Base-by-base conservation (phyloP, 2,888 invertebrate species). In the Tenthredo notha region DNA sequence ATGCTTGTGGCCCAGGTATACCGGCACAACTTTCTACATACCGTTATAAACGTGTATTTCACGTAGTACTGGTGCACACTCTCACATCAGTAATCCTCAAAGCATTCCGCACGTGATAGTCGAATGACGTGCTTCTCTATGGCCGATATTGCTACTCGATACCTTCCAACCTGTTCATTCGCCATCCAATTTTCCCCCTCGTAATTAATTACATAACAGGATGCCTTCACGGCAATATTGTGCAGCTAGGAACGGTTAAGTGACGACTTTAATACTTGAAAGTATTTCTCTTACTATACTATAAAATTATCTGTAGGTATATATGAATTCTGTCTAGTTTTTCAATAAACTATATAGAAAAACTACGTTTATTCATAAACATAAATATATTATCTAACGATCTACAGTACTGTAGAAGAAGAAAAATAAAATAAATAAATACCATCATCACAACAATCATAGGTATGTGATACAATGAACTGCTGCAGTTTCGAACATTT, bases 141-240 rank as follows among this genome's bases (percentile, higher is more conserved):
- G 43, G 86, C 88, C 87, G 89, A 92, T 92, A 93, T 93, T 93
- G 92, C 93, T 91, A 92, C 93, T 92, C 90, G 90, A 93, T 89
- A 89, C 90, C 88, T 88, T 87, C 88, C 86, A 33, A 43, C 83
- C 70, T 83, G 43, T 43, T 67, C 83, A 61, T 80, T 80, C 40
- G 47, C 47, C 67, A 67, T 83, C 65, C 83, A 29, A 67, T 83
- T 83, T 47, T 21, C 47, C 67, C 83, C 12, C 83, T 47, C 47
- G 83, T 47, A 83, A 83, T 83, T 70, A 83, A 83, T 83, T 83
- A 83, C 61, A 80, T 67, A 67, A 80, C 80, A 65, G 80, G 58
- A 61, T 80, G 21, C 58, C 80, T 80, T 21, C 37, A 54, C 77
- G 61, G 80, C 65, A 61, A 61, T 80, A 80, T 61, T 43, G 80